phyloP scores from a whole-genome alignment of 2,888 invertebrate genomes.

The Melieria omissa region DNA sequence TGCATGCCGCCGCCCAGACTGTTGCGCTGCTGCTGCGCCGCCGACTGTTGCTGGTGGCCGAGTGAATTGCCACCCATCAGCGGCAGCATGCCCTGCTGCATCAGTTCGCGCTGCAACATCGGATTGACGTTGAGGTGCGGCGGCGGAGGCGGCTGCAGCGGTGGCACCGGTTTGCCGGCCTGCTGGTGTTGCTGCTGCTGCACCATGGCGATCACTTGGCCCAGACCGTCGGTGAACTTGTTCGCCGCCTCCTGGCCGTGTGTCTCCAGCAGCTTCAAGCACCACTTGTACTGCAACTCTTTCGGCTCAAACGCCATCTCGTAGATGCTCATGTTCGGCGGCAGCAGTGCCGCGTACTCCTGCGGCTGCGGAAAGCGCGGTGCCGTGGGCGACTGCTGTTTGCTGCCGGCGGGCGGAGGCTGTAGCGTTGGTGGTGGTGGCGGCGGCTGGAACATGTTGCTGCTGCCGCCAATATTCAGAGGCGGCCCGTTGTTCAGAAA shows the following conservation, averaged over 20 bases:
- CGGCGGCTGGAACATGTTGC: constrained; percentile 49
- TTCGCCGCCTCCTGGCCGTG: constrained; percentile 71
- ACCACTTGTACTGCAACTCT: constrained; percentile 70
- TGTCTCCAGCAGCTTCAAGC: constrained; percentile 69
- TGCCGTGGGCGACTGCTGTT: constrained; percentile 49
- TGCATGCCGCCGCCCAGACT: constrained; percentile 26
- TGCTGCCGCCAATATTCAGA: constrained; percentile 50
- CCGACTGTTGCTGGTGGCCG: constrained; percentile 50
- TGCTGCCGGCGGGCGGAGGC: constrained; percentile 44
- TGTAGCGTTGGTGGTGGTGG: constrained; percentile 45
- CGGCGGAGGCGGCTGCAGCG: constrained; percentile 39
- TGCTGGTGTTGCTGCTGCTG: constrained; percentile 52
- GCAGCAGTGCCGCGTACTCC: constrained; percentile 68
- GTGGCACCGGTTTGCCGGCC: constrained; percentile 23
- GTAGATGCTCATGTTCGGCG: constrained; percentile 70
- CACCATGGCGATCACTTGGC: constrained; percentile 62
- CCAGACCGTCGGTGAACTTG: constrained; percentile 68
- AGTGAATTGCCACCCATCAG: constrained; percentile 14
- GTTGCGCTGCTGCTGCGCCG: constrained; percentile 42
- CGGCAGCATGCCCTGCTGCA: constrained; percentile 42
- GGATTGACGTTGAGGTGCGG: constrained; percentile 35
- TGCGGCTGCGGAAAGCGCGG: constrained; percentile 58
- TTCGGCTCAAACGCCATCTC: constrained; percentile 71
- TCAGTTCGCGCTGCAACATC: constrained; percentile 49
- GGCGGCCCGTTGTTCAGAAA: constrained; percentile 70